These are phyloP conservation scores for Clostera curtula DNA, from an alignment of 2,888 invertebrate genomes.

Conservation along the genomic window DNA sequence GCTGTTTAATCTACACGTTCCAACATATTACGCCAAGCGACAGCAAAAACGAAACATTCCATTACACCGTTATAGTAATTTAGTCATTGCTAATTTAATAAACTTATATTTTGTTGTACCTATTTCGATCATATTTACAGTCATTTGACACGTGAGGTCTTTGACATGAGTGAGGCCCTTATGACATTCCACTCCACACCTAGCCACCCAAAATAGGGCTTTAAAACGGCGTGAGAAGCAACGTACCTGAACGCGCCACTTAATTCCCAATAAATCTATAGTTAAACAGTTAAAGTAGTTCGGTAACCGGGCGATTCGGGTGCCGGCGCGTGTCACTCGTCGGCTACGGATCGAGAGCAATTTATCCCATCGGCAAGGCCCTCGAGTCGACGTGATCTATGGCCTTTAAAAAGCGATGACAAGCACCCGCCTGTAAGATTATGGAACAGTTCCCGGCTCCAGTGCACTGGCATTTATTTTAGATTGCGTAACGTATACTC, in stretches of 20 bases:
- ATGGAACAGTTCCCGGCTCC: conserved; percentile 18
- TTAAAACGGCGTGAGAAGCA: neutral
- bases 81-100: too few relatives aligned
- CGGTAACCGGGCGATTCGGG: conserved; percentile 19
- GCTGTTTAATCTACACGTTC: too few relatives aligned
- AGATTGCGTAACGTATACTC: neutral
- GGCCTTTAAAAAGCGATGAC: conserved; percentile 53
- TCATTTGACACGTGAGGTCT: too few relatives aligned
- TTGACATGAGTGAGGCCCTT: too few relatives aligned
- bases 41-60: too few relatives aligned
- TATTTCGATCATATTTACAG: too few relatives aligned
- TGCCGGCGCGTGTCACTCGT: conserved; percentile 47
- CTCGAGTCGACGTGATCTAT: conserved; percentile 45
- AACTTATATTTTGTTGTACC: too few relatives aligned
- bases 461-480: conserved; percentile 16
- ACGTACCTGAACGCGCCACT: conserved; percentile 29
- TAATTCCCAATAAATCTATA: conserved; percentile 45
- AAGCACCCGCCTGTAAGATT: conserved; percentile 27
- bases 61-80: too few relatives aligned
- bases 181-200: too few relatives aligned
- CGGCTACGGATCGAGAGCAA: conserved; percentile 50
- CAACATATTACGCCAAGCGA: too few relatives aligned
- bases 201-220: neutral
- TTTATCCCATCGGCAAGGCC: conserved; percentile 47
- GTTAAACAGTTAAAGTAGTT: conserved; percentile 39